Conservation (phyloP, 2,888 invertebrate species). For the Mesorhabditis sp. region DNA sequence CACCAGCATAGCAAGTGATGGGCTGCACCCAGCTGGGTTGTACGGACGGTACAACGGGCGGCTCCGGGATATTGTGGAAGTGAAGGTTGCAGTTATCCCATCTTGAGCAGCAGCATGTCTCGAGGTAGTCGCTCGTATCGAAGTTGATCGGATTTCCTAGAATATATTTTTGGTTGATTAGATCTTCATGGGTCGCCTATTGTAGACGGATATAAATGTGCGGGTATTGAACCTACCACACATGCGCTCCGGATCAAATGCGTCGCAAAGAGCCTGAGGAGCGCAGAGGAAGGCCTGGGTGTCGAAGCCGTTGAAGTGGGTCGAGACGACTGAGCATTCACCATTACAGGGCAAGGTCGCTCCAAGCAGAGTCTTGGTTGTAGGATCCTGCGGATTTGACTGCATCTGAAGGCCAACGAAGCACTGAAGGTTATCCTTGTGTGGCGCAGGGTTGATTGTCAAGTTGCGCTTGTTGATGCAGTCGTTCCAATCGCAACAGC, state of each 20-base stretch:
- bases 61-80: background rate
- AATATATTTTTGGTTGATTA: too few species aligned
- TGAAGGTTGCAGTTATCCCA: slow-evolving; percentile 1
- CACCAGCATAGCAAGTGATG: slow-evolving; percentile 36
- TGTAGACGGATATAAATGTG: too few species aligned
- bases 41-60: too few species aligned
- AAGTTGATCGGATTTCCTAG: too few species aligned
- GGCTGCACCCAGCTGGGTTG: too few species aligned
- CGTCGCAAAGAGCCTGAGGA: slow-evolving; percentile 18
- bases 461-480: slow-evolving; percentile 15
- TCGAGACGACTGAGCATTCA: slow-evolving; percentile 28
- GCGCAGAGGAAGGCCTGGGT: slow-evolving; percentile 36
- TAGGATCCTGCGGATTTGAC: background rate
- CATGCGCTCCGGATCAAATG: background rate
- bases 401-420: background rate
- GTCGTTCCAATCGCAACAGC: slow-evolving; percentile 19
- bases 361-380: slow-evolving; percentile 7
- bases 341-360: slow-evolving; percentile 27
- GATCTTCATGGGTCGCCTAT: too few species aligned
- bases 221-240: too few species aligned
- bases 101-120: slow-evolving; percentile 3
- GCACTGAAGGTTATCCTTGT: slow-evolving; percentile 6
- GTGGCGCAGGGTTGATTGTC: background rate
- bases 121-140: background rate
- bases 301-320: slow-evolving; percentile 13